Conservation (phyloP, 1,140 invertebrate genomes). For the Idris sp. region DNA sequence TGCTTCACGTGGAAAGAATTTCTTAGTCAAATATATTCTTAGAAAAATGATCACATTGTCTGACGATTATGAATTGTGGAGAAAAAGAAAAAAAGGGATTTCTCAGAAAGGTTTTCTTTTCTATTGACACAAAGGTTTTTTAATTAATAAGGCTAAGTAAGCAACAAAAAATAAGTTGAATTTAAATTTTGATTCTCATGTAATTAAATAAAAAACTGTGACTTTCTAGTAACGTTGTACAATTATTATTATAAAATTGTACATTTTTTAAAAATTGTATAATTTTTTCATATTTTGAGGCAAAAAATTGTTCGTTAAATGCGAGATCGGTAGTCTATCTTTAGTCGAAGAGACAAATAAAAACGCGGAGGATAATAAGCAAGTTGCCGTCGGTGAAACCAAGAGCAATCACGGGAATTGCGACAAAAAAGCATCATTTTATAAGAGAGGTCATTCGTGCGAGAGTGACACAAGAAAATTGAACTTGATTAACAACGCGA, state of each 20-base stretch:
- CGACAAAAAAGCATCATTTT: constrained; percentile 26
- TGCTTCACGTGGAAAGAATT: constrained; percentile 29
- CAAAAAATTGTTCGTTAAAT: constrained; percentile 52
- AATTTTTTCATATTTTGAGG: constrained; percentile 37
- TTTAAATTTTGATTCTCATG: too few species aligned
- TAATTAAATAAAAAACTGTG: too few species aligned
- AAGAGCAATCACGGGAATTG: constrained; percentile 24
- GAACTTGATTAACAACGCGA: constrained; percentile 26
- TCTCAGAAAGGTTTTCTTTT: constrained; percentile 8
- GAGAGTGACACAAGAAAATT: constrained; percentile 11
- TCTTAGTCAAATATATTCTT: constrained; percentile 40
- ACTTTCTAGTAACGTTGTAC: too few species aligned
- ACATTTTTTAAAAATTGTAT: too few species aligned
- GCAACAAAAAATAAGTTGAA: too few species aligned
- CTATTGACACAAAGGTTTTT: too few species aligned
- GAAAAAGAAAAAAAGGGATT: background rate
- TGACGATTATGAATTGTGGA: background rate
- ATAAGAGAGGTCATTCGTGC: constrained; percentile 25
- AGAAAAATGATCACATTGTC: constrained; percentile 21
- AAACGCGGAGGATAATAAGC: constrained; percentile 53
- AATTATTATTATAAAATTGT: too few species aligned
- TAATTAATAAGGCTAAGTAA: too few species aligned
- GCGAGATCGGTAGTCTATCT: constrained; percentile 50
- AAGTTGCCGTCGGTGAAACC: constrained; percentile 26
- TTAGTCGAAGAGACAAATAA: constrained; percentile 56